Evolutionary conservation across 92 coral and sea anemone genomes (phyloP), one percentile per base, ranked within the genome.

Genomic region (Parazoanthus swiftii): DNA sequence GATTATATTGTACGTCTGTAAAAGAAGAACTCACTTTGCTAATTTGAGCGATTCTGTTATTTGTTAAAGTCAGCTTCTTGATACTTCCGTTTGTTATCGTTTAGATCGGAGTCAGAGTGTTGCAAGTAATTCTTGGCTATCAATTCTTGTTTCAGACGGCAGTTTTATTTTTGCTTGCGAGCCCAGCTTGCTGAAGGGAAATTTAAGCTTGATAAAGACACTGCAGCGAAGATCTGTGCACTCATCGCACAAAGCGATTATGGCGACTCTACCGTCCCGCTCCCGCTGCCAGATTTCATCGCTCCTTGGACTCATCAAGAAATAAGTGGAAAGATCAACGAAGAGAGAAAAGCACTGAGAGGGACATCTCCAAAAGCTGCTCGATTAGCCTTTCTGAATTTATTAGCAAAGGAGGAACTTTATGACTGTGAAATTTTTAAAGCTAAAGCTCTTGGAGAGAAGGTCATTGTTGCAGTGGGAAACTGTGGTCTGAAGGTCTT

Each of bases 371-470:
- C 93, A n/a, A 81, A 89, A 58, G 86, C 90, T 33, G 99, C 99
- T 50, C 92, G 94, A 54, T 91, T 95, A 76, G 86, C 91, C 80
- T 97, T 95, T 91, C 89, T 97, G 23, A 89, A 91, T 48, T 93
- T 95, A 37, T 86, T 97, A 91, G 89, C 98, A 11, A 94, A 94
- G 89, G 95, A 92, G 36, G 99, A 97, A 50, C 91, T 97, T 46
- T 97, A 92, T 68, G 96, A 95, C 94, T 91, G 98, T 75, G 99
- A 97, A 66, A 90, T 89, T 66, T 97, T 95, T 85, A 97, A 97
- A 86, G 99, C 98, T 23, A 97, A 95, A 87, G 93, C 98, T 63
- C 90, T 94, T 0, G 92, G 97, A 42, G 95, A 94, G 85, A 97
- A 97, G 80, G 92, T 97, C 33, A 25, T 92, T 11, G 94, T 93